A percentile compares a stretch with the other conserved stretches of the same genome.
Conservation (phyloP, 1,140 invertebrate genomes). For the Drosophila ohnishii region DNA sequence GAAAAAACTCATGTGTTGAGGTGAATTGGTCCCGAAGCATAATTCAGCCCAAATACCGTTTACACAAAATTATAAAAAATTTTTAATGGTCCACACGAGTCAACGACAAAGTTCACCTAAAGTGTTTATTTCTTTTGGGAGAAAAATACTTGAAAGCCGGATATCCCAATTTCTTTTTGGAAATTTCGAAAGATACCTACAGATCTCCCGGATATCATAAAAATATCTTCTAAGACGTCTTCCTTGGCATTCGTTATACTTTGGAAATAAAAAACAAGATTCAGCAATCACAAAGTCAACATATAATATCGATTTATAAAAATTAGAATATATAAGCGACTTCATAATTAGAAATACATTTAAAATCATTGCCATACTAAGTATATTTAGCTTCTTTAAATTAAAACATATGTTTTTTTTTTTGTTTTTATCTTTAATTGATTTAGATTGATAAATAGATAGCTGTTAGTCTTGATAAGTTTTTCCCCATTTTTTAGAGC, state of each 20-base stretch:
- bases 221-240: not conserved
- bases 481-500: not conserved
- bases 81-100: slow-evolving; percentile 69
- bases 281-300: not conserved
- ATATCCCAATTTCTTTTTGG: slow-evolving; percentile 54
- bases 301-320: too few relatives aligned
- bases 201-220: not conserved
- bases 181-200: slow-evolving; percentile 1
- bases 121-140: slow-evolving; percentile 26
- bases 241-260: not conserved
- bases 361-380: not conserved
- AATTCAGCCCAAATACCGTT: slow-evolving; percentile 34
- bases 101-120: slow-evolving; percentile 63
- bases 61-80: slow-evolving; percentile 48
- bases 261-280: not conserved
- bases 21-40: slow-evolving; percentile 50
- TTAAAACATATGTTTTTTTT: too few relatives aligned
- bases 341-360: not conserved
- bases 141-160: slow-evolving; percentile 45
- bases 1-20: slow-evolving; percentile 29
- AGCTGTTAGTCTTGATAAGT: too few relatives aligned
- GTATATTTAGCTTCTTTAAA: not conserved
- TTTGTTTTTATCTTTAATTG: too few relatives aligned
- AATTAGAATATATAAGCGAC: too few relatives aligned
- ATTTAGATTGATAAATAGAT: too few relatives aligned